phyloP scores from a whole-genome alignment of 2,888 invertebrate genomes.

The Coelinius sp. region DNA sequence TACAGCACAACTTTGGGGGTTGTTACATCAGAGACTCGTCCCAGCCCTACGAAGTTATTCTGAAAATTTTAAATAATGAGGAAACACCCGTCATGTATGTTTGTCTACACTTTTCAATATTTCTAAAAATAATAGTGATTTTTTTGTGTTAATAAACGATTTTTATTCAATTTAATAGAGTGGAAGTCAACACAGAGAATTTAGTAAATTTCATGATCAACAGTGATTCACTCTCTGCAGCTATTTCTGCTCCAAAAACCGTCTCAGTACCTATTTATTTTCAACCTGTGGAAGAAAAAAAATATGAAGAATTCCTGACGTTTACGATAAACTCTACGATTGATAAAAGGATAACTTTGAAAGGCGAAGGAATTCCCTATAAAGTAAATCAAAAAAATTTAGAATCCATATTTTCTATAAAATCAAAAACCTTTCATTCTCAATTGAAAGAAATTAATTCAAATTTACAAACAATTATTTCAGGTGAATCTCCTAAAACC shows the following conservation, averaged over 20 bases:
- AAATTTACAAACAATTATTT: conserved; percentile 29
- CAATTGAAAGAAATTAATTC: neutral
- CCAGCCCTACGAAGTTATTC: conserved; percentile 69
- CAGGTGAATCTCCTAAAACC: conserved; percentile 66
- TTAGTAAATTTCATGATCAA: conserved; percentile 73
- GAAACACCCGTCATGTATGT: conserved; percentile 62
- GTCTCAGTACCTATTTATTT: conserved; percentile 73
- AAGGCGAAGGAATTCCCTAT: conserved; percentile 73
- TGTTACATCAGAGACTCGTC: conserved; percentile 75
- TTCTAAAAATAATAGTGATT: neutral
- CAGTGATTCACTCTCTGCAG: conserved; percentile 65
- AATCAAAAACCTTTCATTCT: neutral
- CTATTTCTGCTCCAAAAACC: conserved; percentile 70
- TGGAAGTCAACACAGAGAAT: conserved; percentile 71
- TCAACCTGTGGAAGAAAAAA: conserved; percentile 72
- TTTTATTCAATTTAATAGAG: conserved; percentile 61
- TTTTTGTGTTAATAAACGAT: neutral
- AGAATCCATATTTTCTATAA: too few species aligned
- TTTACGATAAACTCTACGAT: conserved; percentile 74
- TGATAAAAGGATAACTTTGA: conserved; percentile 73
- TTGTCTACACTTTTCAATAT: neutral
- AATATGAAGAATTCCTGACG: conserved; percentile 72
- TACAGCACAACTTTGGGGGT: conserved; percentile 77
- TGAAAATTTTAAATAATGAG: conserved; percentile 69
- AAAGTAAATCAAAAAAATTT: conserved; percentile 47